Evolutionary conservation across 2,113 vertebrate species (phyloP).

Genomic region (Nannospalax galili): DNA sequence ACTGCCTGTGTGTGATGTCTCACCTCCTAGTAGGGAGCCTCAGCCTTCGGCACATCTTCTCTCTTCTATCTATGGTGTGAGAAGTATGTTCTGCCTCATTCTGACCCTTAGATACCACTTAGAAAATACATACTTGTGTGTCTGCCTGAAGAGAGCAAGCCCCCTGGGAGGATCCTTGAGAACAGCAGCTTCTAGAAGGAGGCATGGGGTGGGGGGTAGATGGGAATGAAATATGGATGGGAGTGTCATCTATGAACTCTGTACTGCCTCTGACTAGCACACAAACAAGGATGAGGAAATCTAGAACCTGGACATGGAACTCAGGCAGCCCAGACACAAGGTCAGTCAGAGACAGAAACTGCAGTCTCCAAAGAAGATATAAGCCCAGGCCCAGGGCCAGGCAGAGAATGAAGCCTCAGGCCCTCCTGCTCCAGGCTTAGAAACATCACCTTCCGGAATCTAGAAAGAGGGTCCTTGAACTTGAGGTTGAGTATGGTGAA

Average conservation of each 20-base stretch:
- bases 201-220: neutral
- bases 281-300: no score
- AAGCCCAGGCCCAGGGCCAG: neutral
- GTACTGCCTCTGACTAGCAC: accelerated
- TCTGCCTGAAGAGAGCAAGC: neutral
- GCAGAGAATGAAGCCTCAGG: constrained; percentile 6
- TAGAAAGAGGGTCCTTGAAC: neutral
- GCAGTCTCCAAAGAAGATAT: constrained; percentile 7
- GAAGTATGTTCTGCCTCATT: neutral
- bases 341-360: neutral
- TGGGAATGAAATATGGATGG: neutral
- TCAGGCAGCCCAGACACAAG: accelerated
- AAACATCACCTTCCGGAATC: constrained; percentile 42
- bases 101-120: neutral
- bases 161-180: constrained; percentile 24
- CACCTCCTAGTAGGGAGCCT: neutral
- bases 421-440: neutral
- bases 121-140: constrained; percentile 27
- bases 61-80: neutral
- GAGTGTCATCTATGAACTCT: neutral
- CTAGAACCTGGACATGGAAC: accelerated
- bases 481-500: neutral
- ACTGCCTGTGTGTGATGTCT: neutral
- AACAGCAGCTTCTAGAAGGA: neutral
- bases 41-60: neutral